Evolutionary conservation across 2,797 vertebrate species (phyloP).

Genomic region (Fistularia tabacaria): DNA sequence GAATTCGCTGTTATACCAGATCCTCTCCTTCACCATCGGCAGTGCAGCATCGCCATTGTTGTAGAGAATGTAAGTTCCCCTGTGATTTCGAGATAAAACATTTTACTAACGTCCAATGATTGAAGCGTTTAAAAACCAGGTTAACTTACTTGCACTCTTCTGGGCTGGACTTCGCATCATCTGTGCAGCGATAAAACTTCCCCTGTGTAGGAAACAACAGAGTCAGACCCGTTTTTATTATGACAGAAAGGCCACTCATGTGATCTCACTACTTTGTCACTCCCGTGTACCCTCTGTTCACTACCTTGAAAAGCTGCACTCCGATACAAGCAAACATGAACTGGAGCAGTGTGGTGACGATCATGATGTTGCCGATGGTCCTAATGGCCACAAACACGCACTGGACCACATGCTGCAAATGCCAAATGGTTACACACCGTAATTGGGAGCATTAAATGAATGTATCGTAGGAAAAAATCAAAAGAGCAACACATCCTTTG

Average conservation of each 20-base stretch:
- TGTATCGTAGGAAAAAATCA: not conserved
- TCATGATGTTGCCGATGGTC: constrained; percentile 99
- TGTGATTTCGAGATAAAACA: constrained; percentile 41
- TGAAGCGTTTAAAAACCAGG: not conserved
- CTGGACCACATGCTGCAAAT: constrained; percentile 91
- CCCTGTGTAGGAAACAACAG: constrained; percentile 72
- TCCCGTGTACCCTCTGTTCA: too few species aligned
- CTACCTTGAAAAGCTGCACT: constrained; percentile 97
- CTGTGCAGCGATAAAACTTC: constrained; percentile 95
- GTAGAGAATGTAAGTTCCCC: constrained; percentile 93
- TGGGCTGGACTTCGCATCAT: constrained; percentile 92
- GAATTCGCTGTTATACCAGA: constrained; percentile 96
- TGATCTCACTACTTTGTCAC: not conserved
- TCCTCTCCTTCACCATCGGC: constrained; percentile 86
- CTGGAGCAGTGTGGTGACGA: constrained; percentile 96
- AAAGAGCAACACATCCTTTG: too few species aligned
- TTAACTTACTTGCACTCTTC: constrained; percentile 90
- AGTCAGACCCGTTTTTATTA: not conserved
- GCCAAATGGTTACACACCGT: constrained; percentile 8
- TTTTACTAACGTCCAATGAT: not conserved
- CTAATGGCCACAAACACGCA: constrained; percentile 98
- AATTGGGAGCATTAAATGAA: constrained; percentile 3
- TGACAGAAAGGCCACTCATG: not conserved
- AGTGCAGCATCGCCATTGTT: constrained; percentile 88
- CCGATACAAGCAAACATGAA: constrained; percentile 99